These are phyloP conservation scores for Cantharis flavilabris DNA, from an alignment of 2,888 invertebrate genomes.

Conservation along the genomic window DNA sequence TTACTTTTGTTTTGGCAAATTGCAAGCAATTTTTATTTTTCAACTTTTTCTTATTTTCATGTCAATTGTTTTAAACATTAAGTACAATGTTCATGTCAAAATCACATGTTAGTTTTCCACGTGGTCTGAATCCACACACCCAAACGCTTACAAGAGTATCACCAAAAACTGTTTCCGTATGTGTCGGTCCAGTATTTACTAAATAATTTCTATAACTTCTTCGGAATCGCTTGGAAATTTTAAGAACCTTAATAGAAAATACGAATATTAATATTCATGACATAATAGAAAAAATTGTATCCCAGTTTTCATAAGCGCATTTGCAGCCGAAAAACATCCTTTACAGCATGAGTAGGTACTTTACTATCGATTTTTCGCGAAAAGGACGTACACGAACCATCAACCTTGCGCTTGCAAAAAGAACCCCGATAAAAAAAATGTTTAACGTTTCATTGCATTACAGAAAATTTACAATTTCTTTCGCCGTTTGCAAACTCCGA, in stretches of 20 bases:
- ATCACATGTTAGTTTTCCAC: background rate
- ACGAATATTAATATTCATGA: background rate
- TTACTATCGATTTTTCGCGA: slow-evolving; percentile 22
- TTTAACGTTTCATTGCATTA: background rate
- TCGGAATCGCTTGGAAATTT: background rate
- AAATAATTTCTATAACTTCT: background rate
- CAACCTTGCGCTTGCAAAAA: slow-evolving; percentile 5
- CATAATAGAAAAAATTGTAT: background rate
- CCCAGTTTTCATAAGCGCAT: background rate
- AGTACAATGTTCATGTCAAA: background rate
- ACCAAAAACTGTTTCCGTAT: background rate
- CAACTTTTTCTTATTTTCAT: background rate
- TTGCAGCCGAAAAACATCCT: slow-evolving; percentile 15
- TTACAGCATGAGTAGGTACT: slow-evolving; percentile 3
- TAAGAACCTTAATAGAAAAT: background rate
- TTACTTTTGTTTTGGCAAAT: background rate
- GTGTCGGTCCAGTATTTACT: background rate
- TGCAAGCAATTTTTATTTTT: background rate
- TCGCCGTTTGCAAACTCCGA: background rate
- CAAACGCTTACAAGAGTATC: background rate
- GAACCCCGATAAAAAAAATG: background rate
- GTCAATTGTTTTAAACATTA: background rate
- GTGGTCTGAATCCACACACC: background rate
- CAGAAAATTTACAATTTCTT: background rate
- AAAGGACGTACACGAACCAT: slow-evolving; percentile 20